phyloP scores from a whole-genome alignment of 1,140 invertebrate genomes.

The Dendroctonus ponderosae region DNA sequence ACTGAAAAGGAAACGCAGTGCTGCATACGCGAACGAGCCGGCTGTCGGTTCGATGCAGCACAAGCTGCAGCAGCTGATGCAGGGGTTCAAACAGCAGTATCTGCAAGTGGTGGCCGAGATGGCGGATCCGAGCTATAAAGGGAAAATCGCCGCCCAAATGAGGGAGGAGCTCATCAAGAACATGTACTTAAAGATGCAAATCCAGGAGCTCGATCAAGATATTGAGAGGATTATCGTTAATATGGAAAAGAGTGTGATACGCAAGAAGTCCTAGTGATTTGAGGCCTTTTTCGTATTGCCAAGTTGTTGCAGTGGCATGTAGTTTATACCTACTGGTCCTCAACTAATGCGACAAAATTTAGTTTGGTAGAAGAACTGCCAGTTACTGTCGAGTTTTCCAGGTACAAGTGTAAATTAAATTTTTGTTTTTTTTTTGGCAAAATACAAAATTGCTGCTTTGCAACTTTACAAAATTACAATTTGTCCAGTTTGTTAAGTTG shows the following conservation, averaged over 20 bases:
- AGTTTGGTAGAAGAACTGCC: too few species aligned
- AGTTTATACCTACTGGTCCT: too few species aligned
- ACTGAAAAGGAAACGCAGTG: slow-evolving; percentile 12
- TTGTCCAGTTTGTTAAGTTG: too few species aligned
- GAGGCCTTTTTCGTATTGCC: too few species aligned
- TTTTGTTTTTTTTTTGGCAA: too few species aligned
- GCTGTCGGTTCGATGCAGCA: not conserved
- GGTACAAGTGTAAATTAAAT: too few species aligned
- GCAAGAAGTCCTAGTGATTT: too few species aligned
- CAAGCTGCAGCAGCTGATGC: slow-evolving; percentile 22
- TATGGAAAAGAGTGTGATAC: slow-evolving; percentile 21
- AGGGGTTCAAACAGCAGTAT: slow-evolving; percentile 26
- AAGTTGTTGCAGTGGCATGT: too few species aligned
- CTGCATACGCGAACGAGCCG: not conserved
- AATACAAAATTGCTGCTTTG: too few species aligned
- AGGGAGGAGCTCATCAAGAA: slow-evolving; percentile 19
- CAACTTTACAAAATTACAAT: too few species aligned
- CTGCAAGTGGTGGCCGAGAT: slow-evolving; percentile 22
- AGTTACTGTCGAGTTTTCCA: too few species aligned
- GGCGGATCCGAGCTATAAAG: slow-evolving; percentile 27
- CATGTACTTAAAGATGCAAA: slow-evolving; percentile 17
- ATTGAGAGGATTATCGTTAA: slow-evolving; percentile 28
- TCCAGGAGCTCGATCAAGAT: slow-evolving; percentile 13
- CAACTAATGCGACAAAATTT: too few species aligned
- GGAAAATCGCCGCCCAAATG: slow-evolving; percentile 13